A percentile compares a stretch with the other conserved stretches of the same genome.
Conservation (phyloP, 92 coral and sea anemone genomes). For the Phymanthus crucifer region DNA sequence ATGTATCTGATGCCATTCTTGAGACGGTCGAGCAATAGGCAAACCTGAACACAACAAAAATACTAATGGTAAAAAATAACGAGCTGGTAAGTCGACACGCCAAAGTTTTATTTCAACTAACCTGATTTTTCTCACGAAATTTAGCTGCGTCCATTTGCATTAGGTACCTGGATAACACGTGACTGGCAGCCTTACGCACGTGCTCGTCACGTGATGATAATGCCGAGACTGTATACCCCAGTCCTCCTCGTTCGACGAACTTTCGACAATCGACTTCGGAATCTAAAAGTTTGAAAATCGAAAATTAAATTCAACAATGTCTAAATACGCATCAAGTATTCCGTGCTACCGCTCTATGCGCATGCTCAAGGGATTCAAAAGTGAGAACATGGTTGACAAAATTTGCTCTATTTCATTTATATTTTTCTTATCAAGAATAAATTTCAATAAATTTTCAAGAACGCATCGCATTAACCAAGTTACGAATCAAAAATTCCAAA, state of each 20-base stretch:
- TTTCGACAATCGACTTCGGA: conserved; percentile 83
- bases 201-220: conserved; percentile 78
- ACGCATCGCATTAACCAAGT: too few species aligned
- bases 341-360: too few species aligned
- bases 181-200: conserved; percentile 94
- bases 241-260: conserved; percentile 82
- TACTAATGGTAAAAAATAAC: too few species aligned
- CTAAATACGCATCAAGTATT: too few species aligned
- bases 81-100: too few species aligned
- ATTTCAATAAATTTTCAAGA: too few species aligned
- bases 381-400: too few species aligned
- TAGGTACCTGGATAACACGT: conserved; percentile 75
- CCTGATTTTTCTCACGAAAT: conserved; percentile 89
- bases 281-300: conserved; percentile 36
- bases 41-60: conserved; percentile 44
- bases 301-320: not conserved
- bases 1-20: conserved; percentile 75
- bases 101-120: conserved; percentile 19
- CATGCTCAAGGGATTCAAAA: too few species aligned
- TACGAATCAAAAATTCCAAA: too few species aligned
- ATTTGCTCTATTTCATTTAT: too few species aligned
- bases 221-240: conserved; percentile 77
- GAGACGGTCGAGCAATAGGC: conserved; percentile 69
- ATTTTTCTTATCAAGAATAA: too few species aligned
- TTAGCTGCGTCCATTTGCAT: conserved; percentile 76